Evolutionary conservation across 2,888 invertebrate species (phyloP), one percentile per base, ranked within the genome.

Genomic region (Tetragonisca angustula): DNA sequence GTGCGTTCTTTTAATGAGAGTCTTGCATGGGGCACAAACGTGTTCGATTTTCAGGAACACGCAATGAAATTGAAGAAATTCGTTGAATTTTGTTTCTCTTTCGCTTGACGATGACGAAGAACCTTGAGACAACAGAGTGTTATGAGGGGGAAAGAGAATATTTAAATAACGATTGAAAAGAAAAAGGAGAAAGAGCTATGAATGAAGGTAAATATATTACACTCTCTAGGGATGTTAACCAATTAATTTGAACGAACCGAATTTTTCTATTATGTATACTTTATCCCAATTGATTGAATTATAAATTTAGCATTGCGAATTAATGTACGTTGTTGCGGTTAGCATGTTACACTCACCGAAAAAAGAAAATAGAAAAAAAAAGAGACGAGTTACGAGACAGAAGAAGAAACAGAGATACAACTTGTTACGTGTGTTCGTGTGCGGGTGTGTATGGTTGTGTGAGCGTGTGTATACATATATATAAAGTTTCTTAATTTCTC

Each of bases 21-120:
- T 49, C 11, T 76, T 32, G 24, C 32, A 15, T 56, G 62, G 54
- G 27, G 24, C 56, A 59, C 50, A 74, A 59, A 56, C 68, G 36
- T 74, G 67, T 59, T 67, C 59, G 36, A 36, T 78, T 52, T 50
- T 67, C 67, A n/a, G 36, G 50, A 61, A 61, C 52, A 4, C 52
- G n/a, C 36, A 24, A 21, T 17, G 50, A 32, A 24, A 32, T 24
- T 49, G 49, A 49, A 61, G 27, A 13, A 50, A n/a, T 54, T 43
- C 21, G 27, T 54, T 43, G 27, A 27, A 43, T 43, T 43, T 43
- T 43, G 50, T 69, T 64, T 17, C n/a, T 17, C 43, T 27, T 32
- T 3, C 27, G 24, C 17, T 15, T 59, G n/a, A 59, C 24, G n/a
- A 59, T 59, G n/a, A 59, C n/a, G 13, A 56, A n/a, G n/a, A 56